Evolutionary conservation across 2,888 invertebrate species (phyloP), one percentile per base, ranked within the genome.

Genomic region (Trichopoda pennipes): DNA sequence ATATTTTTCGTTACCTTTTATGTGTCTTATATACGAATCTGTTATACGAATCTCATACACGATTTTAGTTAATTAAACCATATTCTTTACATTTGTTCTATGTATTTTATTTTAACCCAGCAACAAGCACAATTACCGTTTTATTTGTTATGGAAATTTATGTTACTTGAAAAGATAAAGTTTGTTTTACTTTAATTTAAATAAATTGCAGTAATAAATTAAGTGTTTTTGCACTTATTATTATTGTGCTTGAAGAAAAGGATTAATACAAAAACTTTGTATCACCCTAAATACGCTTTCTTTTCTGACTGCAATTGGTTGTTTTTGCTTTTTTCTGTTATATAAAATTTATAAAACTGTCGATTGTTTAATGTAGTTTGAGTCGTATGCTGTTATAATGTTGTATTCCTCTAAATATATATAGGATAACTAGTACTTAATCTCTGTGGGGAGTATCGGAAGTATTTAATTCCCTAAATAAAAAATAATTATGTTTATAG

Each of bases 131-230:
- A 64, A 49, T 74, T 14, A 42, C 58, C 38, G 17, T 49, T 58
- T 38, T 49, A 60, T 23, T 49, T 60, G 21, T 53, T 73, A 28
- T 28, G 44, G 42, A 61, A 44, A 55, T 74, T 56, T 74, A 74
- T 74, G 56, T 74, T 23, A 23, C 23, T 56, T 35, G 35, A 32
- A 56, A 49, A 44, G 76, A 76, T 60, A 58, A 63, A 53, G n/a
- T 60, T 53, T 32, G 49, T 38, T 68, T 21, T 68, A 60, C 58
- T 60, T 60, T 68, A 51, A 68, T 68, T 68, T 44, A 68, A 76
- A 76, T 76, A 61, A 76, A 60, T 76, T 60, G 44, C 51, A 32
- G 38, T 8, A 28, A 51, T 28, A 19, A 38, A 60, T 68, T 58
- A 49, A 66, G 28, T 38, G n/a, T n/a, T n/a, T n/a, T n/a, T n/a